Conservation (phyloP, 1,140 invertebrate genomes). For the Halyomorpha halys region DNA sequence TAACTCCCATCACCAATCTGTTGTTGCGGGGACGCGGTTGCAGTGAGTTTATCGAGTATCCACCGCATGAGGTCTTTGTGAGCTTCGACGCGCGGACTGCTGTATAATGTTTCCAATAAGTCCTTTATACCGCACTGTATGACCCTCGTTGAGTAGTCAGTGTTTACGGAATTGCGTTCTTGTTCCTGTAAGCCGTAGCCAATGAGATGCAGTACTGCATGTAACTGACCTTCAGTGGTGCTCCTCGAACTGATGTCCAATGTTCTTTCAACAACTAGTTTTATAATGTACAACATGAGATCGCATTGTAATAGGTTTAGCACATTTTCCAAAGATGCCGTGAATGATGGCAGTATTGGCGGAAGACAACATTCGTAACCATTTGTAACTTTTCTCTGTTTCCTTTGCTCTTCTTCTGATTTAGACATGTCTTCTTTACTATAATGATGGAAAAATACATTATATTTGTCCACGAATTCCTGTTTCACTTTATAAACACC, state of each 20-base stretch:
- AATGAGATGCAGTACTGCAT: constrained; percentile 49
- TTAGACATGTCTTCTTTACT: constrained; percentile 86
- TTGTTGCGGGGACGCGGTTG: constrained; percentile 39
- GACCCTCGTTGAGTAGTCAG: constrained; percentile 65
- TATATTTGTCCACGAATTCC: constrained; percentile 77
- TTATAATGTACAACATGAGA: constrained; percentile 77
- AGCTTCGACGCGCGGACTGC: constrained; percentile 61
- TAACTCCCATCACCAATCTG: background rate
- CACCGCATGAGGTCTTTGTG: constrained; percentile 78
- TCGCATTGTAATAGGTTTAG: constrained; percentile 81
- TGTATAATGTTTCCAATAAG: constrained; percentile 56
- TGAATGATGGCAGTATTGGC: constrained; percentile 69
- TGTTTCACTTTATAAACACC: constrained; percentile 84
- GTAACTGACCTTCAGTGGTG: constrained; percentile 84
- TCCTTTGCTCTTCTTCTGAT: constrained; percentile 82
- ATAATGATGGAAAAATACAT: constrained; percentile 97
- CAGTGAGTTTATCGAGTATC: constrained; percentile 58
- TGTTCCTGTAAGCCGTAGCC: constrained; percentile 88
- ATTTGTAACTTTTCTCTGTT: constrained; percentile 62
- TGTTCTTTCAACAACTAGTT: constrained; percentile 59
- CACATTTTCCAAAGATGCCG: constrained; percentile 61
- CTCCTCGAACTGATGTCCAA: constrained; percentile 59
- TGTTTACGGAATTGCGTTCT: constrained; percentile 62
- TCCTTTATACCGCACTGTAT: constrained; percentile 56
- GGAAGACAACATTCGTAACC: constrained; percentile 86